Evolutionary conservation across 2,113 vertebrate species (phyloP), one percentile per base, ranked within the genome.

Genomic region (Periophthalmus modestus): DNA sequence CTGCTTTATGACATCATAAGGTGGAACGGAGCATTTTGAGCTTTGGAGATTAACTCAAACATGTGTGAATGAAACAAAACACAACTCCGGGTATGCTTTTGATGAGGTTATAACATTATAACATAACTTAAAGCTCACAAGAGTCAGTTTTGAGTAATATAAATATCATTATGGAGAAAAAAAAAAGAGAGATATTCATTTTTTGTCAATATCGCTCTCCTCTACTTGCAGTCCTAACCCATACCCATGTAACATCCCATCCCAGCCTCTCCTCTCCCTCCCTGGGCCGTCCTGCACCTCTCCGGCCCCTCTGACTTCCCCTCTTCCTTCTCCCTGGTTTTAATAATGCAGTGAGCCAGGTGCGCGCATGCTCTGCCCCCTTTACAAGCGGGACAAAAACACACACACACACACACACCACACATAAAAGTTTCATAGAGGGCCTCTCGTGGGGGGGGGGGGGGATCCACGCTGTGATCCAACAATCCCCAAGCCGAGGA

Each of bases 271-370:
- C 66, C 46, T 75, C 13, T 66, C 65, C 34, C 71, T 66, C 14
- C 47, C 48, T 65, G 28, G 16, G 33, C 66, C 65, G 15, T 65
- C 65, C 50, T n/a, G 11, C 68, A 50, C 23, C 68, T 43, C 61
- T 58, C 71, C 52, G 57, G 55, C 71, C 75, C 77, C 82, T 80
- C 74, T 66, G 87, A 87, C 79, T 82, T 83, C 71, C 72, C 59
- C 59, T 28, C 57, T 59, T 28, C 12, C 80, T 85, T 78, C 69
- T 77, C 83, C 81, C 34, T 68, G 75, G 78, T 74, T 89, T 93
- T 78, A 93, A 93, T 93, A 93, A 93, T 93, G 91, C 89, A 93
- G 82, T 13, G 81, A 82, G 84, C 90, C 87, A 91, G 91, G 90
- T 91, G 91, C 90, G 77, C 46, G 66, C 86, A 89, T 89, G 86